Evolutionary conservation across 2,797 vertebrate genomes (phyloP), one percentile per base, ranked within the genome.

Genomic region (Anguilla obscura): DNA sequence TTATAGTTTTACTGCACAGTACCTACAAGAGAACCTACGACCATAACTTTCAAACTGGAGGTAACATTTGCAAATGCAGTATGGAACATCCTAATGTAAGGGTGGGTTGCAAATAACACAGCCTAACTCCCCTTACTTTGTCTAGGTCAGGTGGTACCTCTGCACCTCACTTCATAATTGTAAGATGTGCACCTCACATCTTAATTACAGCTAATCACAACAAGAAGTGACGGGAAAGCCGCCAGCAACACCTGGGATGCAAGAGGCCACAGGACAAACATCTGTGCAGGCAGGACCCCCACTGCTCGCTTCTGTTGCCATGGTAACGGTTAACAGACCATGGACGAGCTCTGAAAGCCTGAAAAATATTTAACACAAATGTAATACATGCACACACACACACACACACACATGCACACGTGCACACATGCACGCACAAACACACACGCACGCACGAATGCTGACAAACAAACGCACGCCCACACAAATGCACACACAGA

Each of bases 261-360:
- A 69, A 21, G 27, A 74, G 63, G 27, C 88, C 88, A 86, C 27
- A 69, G 58, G 84, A 6, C 3, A 24, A 56, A 69, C 88, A 60
- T 36, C 85, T 86, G 88, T 18, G 4, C 21, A 33, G 76, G 56
- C 56, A 54, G 9, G 74, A 66, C 76, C 21, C 21, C 50, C 33
- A 60, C 60, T 48, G 66, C 24, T 21, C 24, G 60, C 50, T 76
- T 33, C 36, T 85, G 88, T 89, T 85, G 33, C 88, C 85, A 85
- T 80, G 66, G 86, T 69, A 89, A 89, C 84, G 69, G 84, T 50
- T 12, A 63, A 87, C n/a, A 79, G 69, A 50, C 33, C 36, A n/a
- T 27, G 33, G 50, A 63, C 30, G 82, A 84, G 66, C 82, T 74
- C n/a, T 24, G 84, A 79, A 58, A 87, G 74, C 85, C 27, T 40